Evolutionary conservation across 2,113 vertebrate species (phyloP).

Genomic region (Paramisgurnus dabryanus): DNA sequence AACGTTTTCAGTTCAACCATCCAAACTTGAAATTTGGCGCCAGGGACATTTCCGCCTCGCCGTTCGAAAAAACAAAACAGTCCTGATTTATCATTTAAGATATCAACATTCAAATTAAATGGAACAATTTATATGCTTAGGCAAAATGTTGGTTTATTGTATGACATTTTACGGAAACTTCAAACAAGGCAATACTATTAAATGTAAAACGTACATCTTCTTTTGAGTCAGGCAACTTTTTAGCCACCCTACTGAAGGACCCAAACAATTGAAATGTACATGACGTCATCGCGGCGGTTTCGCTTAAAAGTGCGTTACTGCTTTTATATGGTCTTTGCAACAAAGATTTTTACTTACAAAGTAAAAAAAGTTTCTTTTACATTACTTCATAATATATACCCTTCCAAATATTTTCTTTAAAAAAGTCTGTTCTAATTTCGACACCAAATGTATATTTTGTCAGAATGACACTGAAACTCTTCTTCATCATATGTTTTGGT

Average conservation of each 20-base stretch:
- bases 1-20: conserved; percentile 6
- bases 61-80: not conserved
- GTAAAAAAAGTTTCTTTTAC: no score
- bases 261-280: not conserved
- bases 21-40: conserved; percentile 77
- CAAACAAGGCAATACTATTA: not conserved
- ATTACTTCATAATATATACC: no score
- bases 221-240: conserved; percentile 11
- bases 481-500: no score
- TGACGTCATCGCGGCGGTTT: conserved; percentile 12
- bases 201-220: not conserved
- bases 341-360: no score
- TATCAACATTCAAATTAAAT: not conserved
- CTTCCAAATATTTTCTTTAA: no score
- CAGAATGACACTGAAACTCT: no score
- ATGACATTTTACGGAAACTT: not conserved
- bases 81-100: not conserved
- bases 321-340: no score
- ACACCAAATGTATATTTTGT: no score
- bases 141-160: not conserved
- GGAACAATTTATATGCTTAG: not conserved
- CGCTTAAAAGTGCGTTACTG: not conserved
- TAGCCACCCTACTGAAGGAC: conserved; percentile 14
- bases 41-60: conserved; percentile 34
- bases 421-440: no score